A percentile compares a stretch with the other conserved stretches of the same genome.
phyloP scores from a whole-genome alignment of 2,113 vertebrate genomes.

The Aphyosemion australe region DNA sequence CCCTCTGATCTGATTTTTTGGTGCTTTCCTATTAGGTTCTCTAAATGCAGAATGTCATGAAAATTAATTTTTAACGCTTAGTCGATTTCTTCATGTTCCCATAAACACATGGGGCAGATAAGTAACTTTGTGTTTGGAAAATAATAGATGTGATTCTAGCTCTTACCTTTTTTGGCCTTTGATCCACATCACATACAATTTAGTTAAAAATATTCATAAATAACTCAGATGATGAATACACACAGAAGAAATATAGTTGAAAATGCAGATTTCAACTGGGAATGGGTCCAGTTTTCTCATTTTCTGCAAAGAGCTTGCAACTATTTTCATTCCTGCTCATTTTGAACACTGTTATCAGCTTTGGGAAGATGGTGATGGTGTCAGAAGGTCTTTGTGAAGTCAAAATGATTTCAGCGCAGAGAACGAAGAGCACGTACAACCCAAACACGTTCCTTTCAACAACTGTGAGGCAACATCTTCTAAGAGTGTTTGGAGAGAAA shows the following conservation, averaged over 20 bases:
- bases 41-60: conserved; percentile 66
- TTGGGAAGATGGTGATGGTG: conserved; percentile 16
- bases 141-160: no score
- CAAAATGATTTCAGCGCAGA: conserved; percentile 29
- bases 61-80: conserved; percentile 49
- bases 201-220: no score
- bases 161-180: no score
- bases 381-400: conserved; percentile 31
- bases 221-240: no score
- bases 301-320: conserved; percentile 6
- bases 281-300: not conserved
- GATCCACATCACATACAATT: no score
- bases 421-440: conserved; percentile 38
- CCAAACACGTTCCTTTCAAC: conserved; percentile 43
- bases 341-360: conserved; percentile 23
- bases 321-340: conserved; percentile 24
- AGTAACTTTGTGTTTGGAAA: not conserved
- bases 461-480: conserved; percentile 32
- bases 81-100: conserved; percentile 41
- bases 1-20: conserved; percentile 77
- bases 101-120: conserved; percentile 30
- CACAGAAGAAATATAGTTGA: no score
- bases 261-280: no score
- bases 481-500: conserved; percentile 49
- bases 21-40: conserved; percentile 64